Conservation (phyloP, 2,113 vertebrate species). For the Takifugu flavidus region DNA sequence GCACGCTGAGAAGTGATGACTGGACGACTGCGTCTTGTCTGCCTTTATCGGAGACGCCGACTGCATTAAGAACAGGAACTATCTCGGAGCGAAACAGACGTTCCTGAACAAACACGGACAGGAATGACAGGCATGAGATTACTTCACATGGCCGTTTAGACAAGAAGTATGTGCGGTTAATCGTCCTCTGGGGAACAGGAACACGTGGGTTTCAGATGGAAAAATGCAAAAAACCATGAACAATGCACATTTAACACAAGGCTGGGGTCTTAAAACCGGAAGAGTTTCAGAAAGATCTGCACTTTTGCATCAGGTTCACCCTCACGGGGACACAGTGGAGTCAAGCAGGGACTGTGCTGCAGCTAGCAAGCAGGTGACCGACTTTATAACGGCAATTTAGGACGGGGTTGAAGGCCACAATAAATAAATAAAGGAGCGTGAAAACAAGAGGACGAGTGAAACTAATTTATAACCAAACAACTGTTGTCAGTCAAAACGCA, state of each 20-base stretch:
- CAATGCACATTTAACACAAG: neutral
- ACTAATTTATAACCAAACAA: too few relatives aligned
- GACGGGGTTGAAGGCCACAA: constrained; percentile 22
- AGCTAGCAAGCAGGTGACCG: constrained; percentile 21
- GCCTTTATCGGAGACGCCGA: constrained; percentile 26
- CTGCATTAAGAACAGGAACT: constrained; percentile 8
- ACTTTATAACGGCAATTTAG: constrained; percentile 26
- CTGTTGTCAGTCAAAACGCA: too few relatives aligned
- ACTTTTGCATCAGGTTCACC: neutral
- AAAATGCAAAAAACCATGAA: constrained; percentile 14
- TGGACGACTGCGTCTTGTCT: neutral
- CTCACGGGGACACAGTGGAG: constrained; percentile 6
- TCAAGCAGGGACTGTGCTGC: constrained; percentile 3
- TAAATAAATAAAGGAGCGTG: too few relatives aligned
- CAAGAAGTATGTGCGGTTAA: neutral
- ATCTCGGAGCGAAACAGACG: constrained; percentile 23
- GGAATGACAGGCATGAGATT: constrained; percentile 42
- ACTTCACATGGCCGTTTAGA: constrained; percentile 27
- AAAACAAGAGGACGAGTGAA: too few relatives aligned
- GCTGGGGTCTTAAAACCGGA: neutral
- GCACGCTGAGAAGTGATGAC: neutral
- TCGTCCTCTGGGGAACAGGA: constrained; percentile 11
- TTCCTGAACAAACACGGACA: constrained; percentile 40
- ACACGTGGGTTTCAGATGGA: neutral
- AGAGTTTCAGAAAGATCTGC: constrained; percentile 4